Evolutionary conservation across 2,113 vertebrate species (phyloP), one percentile per base, ranked within the genome.

Genomic region (Oncorhynchus keta): DNA sequence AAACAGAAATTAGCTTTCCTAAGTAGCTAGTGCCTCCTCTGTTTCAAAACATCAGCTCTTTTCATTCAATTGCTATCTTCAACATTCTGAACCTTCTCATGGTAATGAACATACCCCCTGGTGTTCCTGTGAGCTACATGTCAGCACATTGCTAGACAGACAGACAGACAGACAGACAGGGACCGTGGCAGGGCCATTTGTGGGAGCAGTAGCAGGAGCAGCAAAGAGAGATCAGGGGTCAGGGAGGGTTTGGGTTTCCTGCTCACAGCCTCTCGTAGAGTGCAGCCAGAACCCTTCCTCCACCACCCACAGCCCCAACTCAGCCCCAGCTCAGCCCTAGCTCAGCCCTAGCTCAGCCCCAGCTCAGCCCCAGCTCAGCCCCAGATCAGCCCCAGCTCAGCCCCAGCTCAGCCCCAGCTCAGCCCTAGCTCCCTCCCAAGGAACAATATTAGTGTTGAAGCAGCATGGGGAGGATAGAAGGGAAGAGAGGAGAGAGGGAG

Each of bases 191-290:
- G 70, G 74, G 76, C 74, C 89, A 89, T 69, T 81, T 92, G 90
- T 91, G 88, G 77, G 73, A 89, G 87, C 83, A 87, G 88, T 90
- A 92, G 87, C 89, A 83, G 68, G 20, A 77, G 75, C 86, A 83
- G 81, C 85, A 83, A 72, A 76, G 81, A 51, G 55, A 81, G 90
- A 85, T 87, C 88, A 91, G 76, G 88, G 89, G 89, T 92, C 81
- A 82, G 59, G 28, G 76, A 45, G 39, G 39, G 39, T 45, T 93
- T 92, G 83, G 85, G 82, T 90, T 93, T 93, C 92, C 90, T 87
- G 85, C 82, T 80, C 90, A 77, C 69, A 73, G 83, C 79, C 86
- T 45, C 39, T 9, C 39, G 39, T 45, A 78, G 85, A 87, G 81
- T 81, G 81, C 77, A 81, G 86, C 82, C 73, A 74, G 86, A 51